Base-by-base conservation (phyloP, 2,888 invertebrate species). In the Aquatica leii region DNA sequence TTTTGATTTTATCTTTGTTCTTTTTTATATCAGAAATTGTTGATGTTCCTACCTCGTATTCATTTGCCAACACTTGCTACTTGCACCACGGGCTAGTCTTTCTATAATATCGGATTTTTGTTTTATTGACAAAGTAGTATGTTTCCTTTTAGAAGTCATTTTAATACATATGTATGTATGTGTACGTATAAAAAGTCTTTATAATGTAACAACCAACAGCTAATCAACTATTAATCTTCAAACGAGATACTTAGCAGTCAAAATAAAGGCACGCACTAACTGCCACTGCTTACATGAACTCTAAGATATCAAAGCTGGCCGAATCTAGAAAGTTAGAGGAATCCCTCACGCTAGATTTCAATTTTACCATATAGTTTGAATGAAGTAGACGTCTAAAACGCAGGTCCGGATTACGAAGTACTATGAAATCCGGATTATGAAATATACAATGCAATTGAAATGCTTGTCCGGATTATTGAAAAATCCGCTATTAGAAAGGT, bases 361-460 rank as follows among this genome's bases (percentile, higher is more conserved):
- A n/a, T n/a, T n/a, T n/a, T n/a, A n/a, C n/a, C n/a, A n/a, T n/a
- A n/a, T n/a, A n/a, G n/a, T n/a, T n/a, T n/a, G n/a, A n/a, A n/a
- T n/a, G n/a, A n/a, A n/a, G 31, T 6, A 31, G 4, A 31, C 31
- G 31, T 31, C 31, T 4, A 49, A 49, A 17, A 53, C 8, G 4
- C 53, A 53, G 54, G 54, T 54, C 54, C 40, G 54, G 54, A 54
- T 54, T 54, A 54, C 12, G 17, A 41, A 54, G 54, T 54, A n/a
- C 12, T 41, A 6, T 41, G 1, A 54, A 54, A 54, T 54, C 17
- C 40, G 54, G 40, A 41, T 41, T 54, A 54, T 41, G 41, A 37
- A 54, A 41, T 4, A 54, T 41, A 54, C 17, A 54, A 40, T 54
- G 54, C 54, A 54, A 54, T n/a, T 40, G 41, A 54, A 40, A 54